Evolutionary conservation across 2,888 invertebrate species (phyloP), one percentile per base, ranked within the genome.

Genomic region (Nymphalis c-album): DNA sequence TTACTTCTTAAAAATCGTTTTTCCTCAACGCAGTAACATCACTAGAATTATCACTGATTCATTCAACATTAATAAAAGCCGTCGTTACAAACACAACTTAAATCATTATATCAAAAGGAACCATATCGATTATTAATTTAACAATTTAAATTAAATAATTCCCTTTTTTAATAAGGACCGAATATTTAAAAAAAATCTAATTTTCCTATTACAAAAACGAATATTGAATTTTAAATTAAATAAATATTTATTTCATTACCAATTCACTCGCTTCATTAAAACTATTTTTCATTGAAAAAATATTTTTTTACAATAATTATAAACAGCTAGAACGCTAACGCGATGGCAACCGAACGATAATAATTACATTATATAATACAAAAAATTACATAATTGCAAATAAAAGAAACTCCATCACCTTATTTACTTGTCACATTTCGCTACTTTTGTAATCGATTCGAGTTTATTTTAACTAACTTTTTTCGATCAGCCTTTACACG

Each of bases 1-100:
- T 40, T 10, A 40, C 46, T 55, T 26, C n/a, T n/a, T 17, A 1
- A 53, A 55, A 40, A 26, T 63, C 31, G 53, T 53, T 26, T 31
- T 31, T 31, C 55, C 10, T 59, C 45, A 66, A 57, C 22, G 22
- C 50, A 64, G 48, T 51, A 67, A 71, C 64, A 51, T 67, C 60
- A 50, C 63, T 70, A 70, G 63, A 65, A 68, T 64, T 66, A 64
- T 26, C 50, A 59, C 31, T 47, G 58, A 67, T 31, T 45, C 20
- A 47, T 71, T 63, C 26, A 69, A 69, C 64, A 68, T 26, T 45
- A 58, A 67, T 66, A 66, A 67, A 71, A 61, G 22, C 53, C 5
- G 40, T 57, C 26, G 31, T 48, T 58, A 58, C 57, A 58, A 46
- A 63, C 31, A 53, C 18, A 57, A 35, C 35, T n/a, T 35, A 26